Base-by-base conservation (phyloP, 2,797 vertebrate species). In the Phrynocephalus forsythii region DNA sequence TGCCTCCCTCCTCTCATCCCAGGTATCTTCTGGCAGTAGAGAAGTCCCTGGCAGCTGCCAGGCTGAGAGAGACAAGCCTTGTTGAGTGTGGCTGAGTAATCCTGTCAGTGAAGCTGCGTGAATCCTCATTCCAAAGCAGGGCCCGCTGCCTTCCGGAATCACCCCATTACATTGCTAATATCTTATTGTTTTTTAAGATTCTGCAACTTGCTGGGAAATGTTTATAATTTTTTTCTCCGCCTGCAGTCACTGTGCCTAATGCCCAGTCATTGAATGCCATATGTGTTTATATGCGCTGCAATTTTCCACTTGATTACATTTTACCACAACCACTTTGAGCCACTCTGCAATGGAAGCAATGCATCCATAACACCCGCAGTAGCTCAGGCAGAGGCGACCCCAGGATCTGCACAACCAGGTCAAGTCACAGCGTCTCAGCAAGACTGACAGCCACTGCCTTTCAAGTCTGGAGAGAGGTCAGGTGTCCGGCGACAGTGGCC, bases 271-370 rank as follows among this genome's bases (percentile, higher is more conserved):
- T 95, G 95, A 95, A 94, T 96, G 94, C 95, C 96, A 96, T 96
- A 96, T 96, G 96, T 96, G 95, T 96, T 96, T 96, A 96, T 96
- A 95, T 96, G 96, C 95, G 94, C 94, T 96, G 95, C 95, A 96
- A 96, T 96, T 96, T 96, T 96, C 96, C 95, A 96, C 95, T 96
- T 96, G 96, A 96, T 96, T 96, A 96, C 96, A 96, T 96, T 96
- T 96, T 96, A 96, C 95, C 95, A 95, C 95, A 95, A 94, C 93
- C 95, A 96, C 94, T 95, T 95, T 94, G 94, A 95, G 95, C 94
- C 93, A 95, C 93, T 95, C 94, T 20, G n/a, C 92, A 94, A 95
- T 95, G 92, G 94, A 94, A 24, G 94, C 94, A 94, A 93, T 90
- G 91, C 94, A 95, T 96, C 94, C 92, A 94, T 96, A 95, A 96